phyloP scores from a whole-genome alignment of 1,140 invertebrate species.

The Hermetia illucens region DNA sequence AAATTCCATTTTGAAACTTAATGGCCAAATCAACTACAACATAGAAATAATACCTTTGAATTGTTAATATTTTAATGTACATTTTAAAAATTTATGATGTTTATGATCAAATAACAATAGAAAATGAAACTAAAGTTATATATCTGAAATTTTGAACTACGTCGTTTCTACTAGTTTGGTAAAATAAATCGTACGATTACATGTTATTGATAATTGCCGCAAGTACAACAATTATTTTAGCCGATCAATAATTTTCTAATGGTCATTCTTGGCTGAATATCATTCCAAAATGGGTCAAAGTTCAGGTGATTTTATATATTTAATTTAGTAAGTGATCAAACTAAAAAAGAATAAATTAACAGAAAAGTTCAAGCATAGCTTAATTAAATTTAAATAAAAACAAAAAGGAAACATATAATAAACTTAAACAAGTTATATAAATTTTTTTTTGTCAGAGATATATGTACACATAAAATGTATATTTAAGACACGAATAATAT shows the following conservation, averaged over 20 bases:
- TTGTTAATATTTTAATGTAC: conserved; percentile 3
- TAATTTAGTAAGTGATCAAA: conserved; percentile 2
- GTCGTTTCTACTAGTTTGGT: no score
- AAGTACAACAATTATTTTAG: no score
- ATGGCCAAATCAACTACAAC: no score
- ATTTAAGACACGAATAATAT: conserved; percentile 21
- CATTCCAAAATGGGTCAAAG: conserved; percentile 28
- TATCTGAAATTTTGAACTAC: no score
- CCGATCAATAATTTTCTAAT: conserved; percentile 18
- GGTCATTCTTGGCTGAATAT: conserved; percentile 27
- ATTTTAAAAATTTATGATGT: conserved; percentile 5
- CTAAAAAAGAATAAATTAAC: conserved; percentile 5
- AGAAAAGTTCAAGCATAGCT: no score
- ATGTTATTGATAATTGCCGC: no score
- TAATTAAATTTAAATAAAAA: neutral
- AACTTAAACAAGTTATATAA: conserved; percentile 24
- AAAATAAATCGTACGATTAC: conserved; percentile 4
- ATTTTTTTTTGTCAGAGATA: no score
- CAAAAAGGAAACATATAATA: conserved; percentile 21
- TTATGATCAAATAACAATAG: conserved; percentile 7
- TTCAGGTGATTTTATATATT: conserved; percentile 1
- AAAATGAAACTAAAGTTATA: no score
- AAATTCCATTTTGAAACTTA: no score
- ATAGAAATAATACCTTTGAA: no score
- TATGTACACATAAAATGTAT: conserved; percentile 16